Evolutionary conservation across 92 coral and sea anemone species (phyloP), one percentile per base, ranked within the genome.

Genomic region (Zoanthus sociatus): DNA sequence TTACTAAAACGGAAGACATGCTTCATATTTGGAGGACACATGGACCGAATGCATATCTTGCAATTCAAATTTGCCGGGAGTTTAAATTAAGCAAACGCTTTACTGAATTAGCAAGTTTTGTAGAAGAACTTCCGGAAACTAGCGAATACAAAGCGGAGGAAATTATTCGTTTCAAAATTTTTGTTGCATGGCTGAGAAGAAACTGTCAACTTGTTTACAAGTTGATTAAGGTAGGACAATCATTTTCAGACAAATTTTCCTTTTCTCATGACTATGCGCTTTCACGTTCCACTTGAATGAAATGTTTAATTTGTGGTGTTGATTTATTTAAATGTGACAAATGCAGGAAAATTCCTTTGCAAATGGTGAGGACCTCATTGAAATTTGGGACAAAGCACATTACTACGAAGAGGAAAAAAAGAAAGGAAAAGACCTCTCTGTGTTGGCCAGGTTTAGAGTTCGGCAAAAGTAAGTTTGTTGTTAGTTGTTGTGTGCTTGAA

Each of bases 321-420:
- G 55, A 7, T 53, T 48, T 37, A 71, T 69, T 54, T 30, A 17
- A 30, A 73, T 15, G 21, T 51, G 60, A 44, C 14, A 18, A 13
- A 21, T 47, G 6, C 78, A 87, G 90, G 82, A 48, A 21, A 77
- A 89, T 78, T 46, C 83, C 75, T 89, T 89, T 68, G 70, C 82
- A 84, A 77, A 89, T 78, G 92, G 92, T 21, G 92, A 77, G 42
- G 92, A 89, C 69, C 82, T 89, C 84, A 60, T 89, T 60, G 86
- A 89, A 50, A 70, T 84, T 78, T 89, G 92, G 92, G 92, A 89
- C 61, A 89, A 78, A 32, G 92, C 92, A 2, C 92, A 89, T 84
- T 89, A 89, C 61, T 66, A 21, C 68, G 89, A 89, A 77, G 92
- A 78, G 77, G 84, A 77, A 12, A 71, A 77, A 50, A 77, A 71